A percentile compares a stretch with the other conserved stretches of the same genome.
Evolutionary conservation across 30 jellyfish, hydroid and myxozoan species (phyloP).

Genomic region (Clytia hemisphaerica): DNA sequence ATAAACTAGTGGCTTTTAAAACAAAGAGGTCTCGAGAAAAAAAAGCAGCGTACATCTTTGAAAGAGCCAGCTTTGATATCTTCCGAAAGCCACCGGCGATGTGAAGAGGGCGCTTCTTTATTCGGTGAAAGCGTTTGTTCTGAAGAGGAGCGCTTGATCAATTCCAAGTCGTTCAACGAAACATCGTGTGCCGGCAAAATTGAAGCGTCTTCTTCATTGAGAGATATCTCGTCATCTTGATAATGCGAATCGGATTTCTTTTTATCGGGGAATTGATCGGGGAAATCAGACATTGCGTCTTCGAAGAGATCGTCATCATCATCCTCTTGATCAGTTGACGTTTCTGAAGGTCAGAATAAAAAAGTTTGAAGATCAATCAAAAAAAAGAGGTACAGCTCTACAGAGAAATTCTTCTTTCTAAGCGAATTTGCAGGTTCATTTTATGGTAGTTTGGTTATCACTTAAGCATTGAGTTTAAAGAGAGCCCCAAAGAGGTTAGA

Average conservation of each 20-base stretch:
- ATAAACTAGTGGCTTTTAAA: too few relatives aligned
- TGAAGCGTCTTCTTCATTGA: slow-evolving; percentile 31
- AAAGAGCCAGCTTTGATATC: slow-evolving; percentile 49
- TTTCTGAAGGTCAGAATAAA: not conserved
- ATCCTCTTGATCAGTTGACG: slow-evolving; percentile 30
- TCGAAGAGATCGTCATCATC: slow-evolving; percentile 92
- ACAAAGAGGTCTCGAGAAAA: too few relatives aligned
- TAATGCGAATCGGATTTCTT: not conserved
- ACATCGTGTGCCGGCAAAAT: not conserved
- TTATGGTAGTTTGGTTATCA: too few relatives aligned
- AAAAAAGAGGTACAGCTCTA: too few relatives aligned
- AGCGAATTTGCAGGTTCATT: too few relatives aligned
- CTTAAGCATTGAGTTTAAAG: too few relatives aligned
- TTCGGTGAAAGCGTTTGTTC: slow-evolving; percentile 45
- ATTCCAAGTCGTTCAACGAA: not conserved
- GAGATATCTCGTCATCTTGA: slow-evolving; percentile 19
- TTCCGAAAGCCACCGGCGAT: slow-evolving; percentile 76
- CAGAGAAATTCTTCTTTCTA: too few relatives aligned
- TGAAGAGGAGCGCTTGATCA: slow-evolving; percentile 61
- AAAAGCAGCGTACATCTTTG: not conserved
- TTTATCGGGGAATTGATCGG: slow-evolving; percentile 75
- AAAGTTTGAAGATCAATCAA: too few relatives aligned
- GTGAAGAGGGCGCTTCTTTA: slow-evolving; percentile 46
- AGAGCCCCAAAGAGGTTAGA: too few relatives aligned
- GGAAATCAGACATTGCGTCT: slow-evolving; percentile 95